Percentiles rank a stretch among this genome's conserved stretches.
Evolutionary conservation across 2,113 vertebrate species (phyloP).

Genomic region (Dermatemys mawii): DNA sequence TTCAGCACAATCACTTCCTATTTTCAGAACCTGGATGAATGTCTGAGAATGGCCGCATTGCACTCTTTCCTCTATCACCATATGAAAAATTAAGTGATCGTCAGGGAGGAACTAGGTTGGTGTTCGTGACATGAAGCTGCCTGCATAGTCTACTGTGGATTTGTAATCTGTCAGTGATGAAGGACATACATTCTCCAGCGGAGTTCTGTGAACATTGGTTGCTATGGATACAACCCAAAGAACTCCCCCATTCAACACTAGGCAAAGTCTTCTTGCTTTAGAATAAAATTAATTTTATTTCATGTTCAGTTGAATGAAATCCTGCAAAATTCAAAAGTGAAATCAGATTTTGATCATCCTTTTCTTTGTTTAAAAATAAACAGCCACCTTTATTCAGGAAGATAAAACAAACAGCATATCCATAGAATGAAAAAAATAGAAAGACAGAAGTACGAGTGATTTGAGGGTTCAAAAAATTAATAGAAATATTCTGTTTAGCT

Average conservation of each 20-base stretch:
- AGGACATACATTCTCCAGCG: not conserved
- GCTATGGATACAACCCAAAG: slow-evolving; percentile 33
- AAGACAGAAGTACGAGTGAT: not conserved
- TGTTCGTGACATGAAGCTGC: not conserved
- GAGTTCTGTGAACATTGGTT: not conserved
- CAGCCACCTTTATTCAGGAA: not conserved
- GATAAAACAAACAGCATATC: not conserved
- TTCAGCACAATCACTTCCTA: not conserved
- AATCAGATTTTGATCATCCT: not conserved
- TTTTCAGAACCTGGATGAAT: not conserved
- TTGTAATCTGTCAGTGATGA: not conserved
- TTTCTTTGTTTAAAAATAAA: not conserved
- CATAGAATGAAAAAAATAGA: not conserved
- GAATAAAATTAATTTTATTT: slow-evolving; percentile 6
- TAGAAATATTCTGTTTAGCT: not conserved
- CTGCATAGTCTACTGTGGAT: not conserved
- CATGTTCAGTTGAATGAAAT: not conserved
- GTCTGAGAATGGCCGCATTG: not conserved
- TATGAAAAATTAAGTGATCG: not conserved
- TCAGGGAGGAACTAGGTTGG: not conserved
- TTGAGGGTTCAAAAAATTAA: not conserved
- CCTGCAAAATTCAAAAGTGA: not conserved
- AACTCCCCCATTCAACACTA: slow-evolving; percentile 21
- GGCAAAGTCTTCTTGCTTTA: not conserved
- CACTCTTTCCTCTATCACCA: not conserved